Evolutionary conservation across 2,113 vertebrate species (phyloP), one percentile per base, ranked within the genome.

Genomic region (Picathartes gymnocephalus): DNA sequence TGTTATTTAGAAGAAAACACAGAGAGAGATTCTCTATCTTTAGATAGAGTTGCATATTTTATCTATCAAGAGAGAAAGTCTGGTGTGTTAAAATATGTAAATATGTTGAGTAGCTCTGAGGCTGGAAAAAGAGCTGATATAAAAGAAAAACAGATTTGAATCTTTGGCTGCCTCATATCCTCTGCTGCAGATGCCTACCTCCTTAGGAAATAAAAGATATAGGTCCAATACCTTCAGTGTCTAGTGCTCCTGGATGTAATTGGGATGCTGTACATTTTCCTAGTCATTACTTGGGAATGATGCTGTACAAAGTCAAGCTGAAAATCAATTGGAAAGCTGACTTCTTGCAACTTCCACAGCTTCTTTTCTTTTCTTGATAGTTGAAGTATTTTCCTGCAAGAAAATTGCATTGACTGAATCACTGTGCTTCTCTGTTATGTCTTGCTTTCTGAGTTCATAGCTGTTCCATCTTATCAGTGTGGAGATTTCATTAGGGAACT

Each of bases 401-500:
- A 58, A 88, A 64, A 81, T 30, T 11, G 10, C 20, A 15, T 65
- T 9, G 48, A 58, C 37, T 33, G 42, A 74, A 33, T 44, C 47
- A 11, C 79, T 80, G 37, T 40, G 22, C 35, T 86, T 39, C 69
- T 60, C n/a, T 17, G 68, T 45, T 60, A 15, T 20, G 56, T 68
- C 76, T 85, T 51, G 53, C 61, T 68, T 66, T 84, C 60, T 2
- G 4, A 33, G 23, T 60, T 65, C 45, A 4, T 50, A 69, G 72
- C 69, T 69, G 51, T 39, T 90, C 51, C 20, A 8, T 81, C 86
- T 86, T 86, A 81, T 53, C 65, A 57, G 71, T 86, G 65, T 31
- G n/a, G 76, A 93, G 81, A 92, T 91, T 86, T 90, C 94, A 92
- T 78, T 58, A 90, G 77, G 50, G 71, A 83, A 66, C 71, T 92